A percentile compares a stretch with the other conserved stretches of the same genome.
Conservation (phyloP, 2,797 vertebrate genomes). For the Takifugu rubripes region DNA sequence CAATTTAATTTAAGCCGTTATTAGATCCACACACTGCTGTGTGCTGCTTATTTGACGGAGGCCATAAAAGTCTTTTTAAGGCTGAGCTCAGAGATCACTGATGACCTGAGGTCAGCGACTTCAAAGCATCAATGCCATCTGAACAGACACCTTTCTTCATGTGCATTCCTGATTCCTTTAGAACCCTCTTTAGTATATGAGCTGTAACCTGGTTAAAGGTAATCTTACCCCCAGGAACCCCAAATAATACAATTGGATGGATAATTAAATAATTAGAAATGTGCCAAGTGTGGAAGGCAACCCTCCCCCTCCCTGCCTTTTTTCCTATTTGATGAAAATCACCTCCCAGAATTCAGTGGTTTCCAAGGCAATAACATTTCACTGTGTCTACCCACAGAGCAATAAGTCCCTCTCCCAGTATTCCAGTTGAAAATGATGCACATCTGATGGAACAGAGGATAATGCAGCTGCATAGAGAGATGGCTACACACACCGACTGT, state of each 20-base stretch:
- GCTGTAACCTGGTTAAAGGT: constrained; percentile 10
- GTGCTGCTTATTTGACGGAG: constrained; percentile 50
- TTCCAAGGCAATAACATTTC: constrained; percentile 28
- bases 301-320: neutral
- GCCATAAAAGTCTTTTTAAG: constrained; percentile 32
- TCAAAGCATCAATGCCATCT: neutral
- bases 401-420: constrained; percentile 22
- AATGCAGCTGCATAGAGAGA: neutral
- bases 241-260: neutral
- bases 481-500: constrained; percentile 2
- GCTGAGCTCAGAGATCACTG: constrained; percentile 49
- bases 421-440: neutral
- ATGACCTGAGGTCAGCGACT: constrained; percentile 10
- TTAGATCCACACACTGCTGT: constrained; percentile 39
- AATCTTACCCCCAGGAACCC: constrained; percentile 19
- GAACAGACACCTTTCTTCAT: constrained; percentile 1
- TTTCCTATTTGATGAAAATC: neutral
- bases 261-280: constrained; percentile 2
- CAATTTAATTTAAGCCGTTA: constrained; percentile 45
- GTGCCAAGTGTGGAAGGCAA: neutral
- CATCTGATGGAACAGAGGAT: constrained; percentile 7
- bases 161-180: neutral
- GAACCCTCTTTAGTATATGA: neutral
- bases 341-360: neutral
- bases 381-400: constrained; percentile 21